phyloP scores from a whole-genome alignment of 2,797 vertebrate genomes.

The Galagoides demidoff region DNA sequence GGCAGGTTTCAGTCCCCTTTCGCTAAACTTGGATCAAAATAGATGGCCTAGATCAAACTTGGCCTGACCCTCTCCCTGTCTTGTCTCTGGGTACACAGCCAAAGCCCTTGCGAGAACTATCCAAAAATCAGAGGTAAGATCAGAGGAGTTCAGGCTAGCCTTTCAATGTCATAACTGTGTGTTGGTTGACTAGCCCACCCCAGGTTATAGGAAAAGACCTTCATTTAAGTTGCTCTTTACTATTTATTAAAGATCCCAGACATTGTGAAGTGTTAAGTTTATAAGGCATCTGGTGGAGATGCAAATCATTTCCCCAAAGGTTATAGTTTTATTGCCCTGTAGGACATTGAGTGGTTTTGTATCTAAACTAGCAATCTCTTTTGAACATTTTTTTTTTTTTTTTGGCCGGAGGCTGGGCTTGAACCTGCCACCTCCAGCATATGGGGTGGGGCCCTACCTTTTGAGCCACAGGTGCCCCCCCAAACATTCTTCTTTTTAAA shows the following conservation, averaged over 20 bases:
- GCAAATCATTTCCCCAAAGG: background rate
- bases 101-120: background rate
- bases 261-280: background rate
- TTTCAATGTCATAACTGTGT: background rate
- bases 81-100: too few species aligned
- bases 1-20: too few species aligned
- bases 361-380: background rate
- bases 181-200: background rate
- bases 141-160: background rate
- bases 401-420: too few species aligned
- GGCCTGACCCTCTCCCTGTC: too few species aligned
- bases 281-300: background rate
- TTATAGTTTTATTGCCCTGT: background rate
- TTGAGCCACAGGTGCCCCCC: too few species aligned
- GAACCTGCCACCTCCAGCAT: too few species aligned
- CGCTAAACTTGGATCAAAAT: too few species aligned
- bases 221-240: background rate
- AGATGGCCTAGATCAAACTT: too few species aligned
- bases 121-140: background rate
- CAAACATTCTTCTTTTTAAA: too few species aligned
- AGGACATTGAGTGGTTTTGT: background rate
- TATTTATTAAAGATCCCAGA: constrained; percentile 1
- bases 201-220: background rate
- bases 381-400: background rate
- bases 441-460: too few species aligned